These are phyloP conservation scores for Corapipo altera DNA, from an alignment of 2,113 vertebrate species.

Conservation along the genomic window DNA sequence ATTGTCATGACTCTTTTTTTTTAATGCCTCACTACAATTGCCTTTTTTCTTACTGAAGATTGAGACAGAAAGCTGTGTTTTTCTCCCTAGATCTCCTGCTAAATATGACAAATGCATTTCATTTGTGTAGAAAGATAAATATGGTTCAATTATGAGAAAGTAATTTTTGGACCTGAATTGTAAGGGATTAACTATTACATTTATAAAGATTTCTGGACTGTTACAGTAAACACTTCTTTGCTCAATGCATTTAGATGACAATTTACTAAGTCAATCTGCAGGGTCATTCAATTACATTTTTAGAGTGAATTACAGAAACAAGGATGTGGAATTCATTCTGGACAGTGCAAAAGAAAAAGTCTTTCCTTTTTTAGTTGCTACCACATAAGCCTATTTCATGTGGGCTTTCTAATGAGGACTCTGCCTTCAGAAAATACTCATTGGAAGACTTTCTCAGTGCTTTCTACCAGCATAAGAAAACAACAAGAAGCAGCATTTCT, in stretches of 20 bases:
- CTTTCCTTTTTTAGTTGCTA: not conserved
- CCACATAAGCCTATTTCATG: not conserved
- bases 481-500: not conserved
- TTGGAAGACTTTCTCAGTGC: not conserved
- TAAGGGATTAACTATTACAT: not conserved
- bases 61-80: not conserved
- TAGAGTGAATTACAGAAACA: not conserved
- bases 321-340: not conserved
- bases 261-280: not conserved
- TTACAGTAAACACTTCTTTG: constrained; percentile 1
- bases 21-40: not conserved
- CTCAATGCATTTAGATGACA: not conserved
- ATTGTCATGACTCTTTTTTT: not conserved
- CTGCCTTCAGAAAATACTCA: not conserved
- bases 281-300: not conserved
- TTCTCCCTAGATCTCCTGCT: not conserved
- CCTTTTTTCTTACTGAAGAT: not conserved
- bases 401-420: not conserved
- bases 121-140: not conserved
- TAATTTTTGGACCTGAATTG: not conserved
- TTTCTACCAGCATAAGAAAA: not conserved
- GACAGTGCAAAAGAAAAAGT: not conserved
- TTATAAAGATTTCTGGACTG: not conserved
- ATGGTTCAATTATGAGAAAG: not conserved
- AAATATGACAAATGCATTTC: not conserved